Conservation (phyloP, 2,113 vertebrate species). For the Lepus timidus region DNA sequence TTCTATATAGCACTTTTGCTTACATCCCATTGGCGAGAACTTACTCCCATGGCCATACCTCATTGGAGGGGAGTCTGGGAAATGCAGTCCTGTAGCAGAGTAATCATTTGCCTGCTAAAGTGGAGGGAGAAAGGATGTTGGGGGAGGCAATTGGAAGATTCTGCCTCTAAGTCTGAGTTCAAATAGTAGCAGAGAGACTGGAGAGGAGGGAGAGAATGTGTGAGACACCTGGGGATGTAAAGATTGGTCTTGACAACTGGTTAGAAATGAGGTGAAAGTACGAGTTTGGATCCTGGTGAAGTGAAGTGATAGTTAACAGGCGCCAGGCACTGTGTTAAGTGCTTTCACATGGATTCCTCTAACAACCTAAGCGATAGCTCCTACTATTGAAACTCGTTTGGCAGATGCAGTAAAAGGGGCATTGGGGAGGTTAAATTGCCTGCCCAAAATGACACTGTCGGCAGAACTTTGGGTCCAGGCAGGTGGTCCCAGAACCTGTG, state of each 20-base stretch:
- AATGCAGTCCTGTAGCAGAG: not conserved
- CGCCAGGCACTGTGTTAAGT: not conserved
- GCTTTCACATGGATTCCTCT: not conserved
- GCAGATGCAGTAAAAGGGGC: not conserved
- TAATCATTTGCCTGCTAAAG: not conserved
- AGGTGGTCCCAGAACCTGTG: conserved; percentile 1
- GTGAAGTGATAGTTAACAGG: not conserved
- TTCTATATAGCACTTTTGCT: not conserved
- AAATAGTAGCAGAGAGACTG: not conserved
- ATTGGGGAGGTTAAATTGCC: not conserved
- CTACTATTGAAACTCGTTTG: not conserved
- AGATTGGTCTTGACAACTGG: not conserved
- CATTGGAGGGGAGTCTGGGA: not conserved
- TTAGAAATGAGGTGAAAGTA: conserved; percentile 30
- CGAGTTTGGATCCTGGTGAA: not conserved
- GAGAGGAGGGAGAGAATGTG: not conserved
- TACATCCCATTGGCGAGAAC: conserved; percentile 25
- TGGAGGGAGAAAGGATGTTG: not conserved
- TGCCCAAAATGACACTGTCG: not conserved
- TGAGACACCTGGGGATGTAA: not conserved
- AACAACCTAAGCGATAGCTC: not conserved
- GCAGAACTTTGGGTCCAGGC: not conserved
- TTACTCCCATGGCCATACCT: not conserved
- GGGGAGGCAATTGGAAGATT: not conserved
- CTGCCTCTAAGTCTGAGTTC: not conserved